phyloP scores from a whole-genome alignment of 2,888 invertebrate species.

The Acrobasis suavella region DNA sequence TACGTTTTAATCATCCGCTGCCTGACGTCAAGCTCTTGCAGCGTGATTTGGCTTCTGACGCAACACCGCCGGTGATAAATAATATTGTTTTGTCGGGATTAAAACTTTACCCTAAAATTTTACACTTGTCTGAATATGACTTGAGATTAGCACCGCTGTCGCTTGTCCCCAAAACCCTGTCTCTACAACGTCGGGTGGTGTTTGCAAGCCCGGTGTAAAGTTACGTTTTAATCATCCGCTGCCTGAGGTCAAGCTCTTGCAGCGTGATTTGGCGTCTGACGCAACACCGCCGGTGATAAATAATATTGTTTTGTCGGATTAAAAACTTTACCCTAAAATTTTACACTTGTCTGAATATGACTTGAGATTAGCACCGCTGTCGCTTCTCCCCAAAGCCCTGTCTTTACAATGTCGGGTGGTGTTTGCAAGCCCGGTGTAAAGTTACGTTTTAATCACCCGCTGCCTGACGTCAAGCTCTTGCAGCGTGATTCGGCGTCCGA shows the following conservation, averaged over 20 bases:
- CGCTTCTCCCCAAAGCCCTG: conserved; percentile 23
- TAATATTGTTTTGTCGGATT: no score
- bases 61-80: no score
- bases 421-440: conserved; percentile 51
- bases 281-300: no score
- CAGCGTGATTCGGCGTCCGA: conserved; percentile 26
- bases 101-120: no score
- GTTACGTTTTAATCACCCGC: conserved; percentile 56
- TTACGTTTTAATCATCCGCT: conserved; percentile 55
- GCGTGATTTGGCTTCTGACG: conserved; percentile 9
- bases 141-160: conserved; percentile 28
- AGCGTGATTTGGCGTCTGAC: conserved; percentile 22
- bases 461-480: conserved; percentile 43
- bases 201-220: conserved; percentile 52
- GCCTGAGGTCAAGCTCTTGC: conserved; percentile 44
- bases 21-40: conserved; percentile 45
- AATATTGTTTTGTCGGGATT: no score
- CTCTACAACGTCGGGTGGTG: conserved; percentile 31
- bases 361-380: conserved; percentile 27
- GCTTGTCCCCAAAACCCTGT: conserved; percentile 22
- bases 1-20: conserved; percentile 53
- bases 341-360: no score
- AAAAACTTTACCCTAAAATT: no score
- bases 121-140: no score
- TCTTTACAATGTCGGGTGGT: conserved; percentile 28